Evolutionary conservation across 2,797 vertebrate species (phyloP).

Genomic region (Astyanax mexicanus): DNA sequence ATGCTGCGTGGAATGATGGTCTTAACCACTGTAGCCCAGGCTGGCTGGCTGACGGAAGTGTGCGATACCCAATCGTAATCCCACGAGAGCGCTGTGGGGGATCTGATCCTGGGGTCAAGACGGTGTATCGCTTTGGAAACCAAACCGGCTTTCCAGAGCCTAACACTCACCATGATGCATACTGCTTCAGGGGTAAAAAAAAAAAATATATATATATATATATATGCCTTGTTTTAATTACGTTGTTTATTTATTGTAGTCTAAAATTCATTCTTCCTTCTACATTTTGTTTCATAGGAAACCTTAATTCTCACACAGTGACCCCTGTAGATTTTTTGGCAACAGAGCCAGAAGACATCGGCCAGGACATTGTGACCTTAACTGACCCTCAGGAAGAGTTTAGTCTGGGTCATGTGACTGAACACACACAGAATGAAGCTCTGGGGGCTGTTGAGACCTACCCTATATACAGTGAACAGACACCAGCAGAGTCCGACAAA

Average conservation of each 20-base stretch:
- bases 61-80: conserved; percentile 90
- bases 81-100: conserved; percentile 91
- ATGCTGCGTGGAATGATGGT: conserved; percentile 89
- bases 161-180: conserved; percentile 84
- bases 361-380: conserved; percentile 80
- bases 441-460: conserved; percentile 82
- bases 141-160: conserved; percentile 92
- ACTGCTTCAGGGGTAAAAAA: conserved; percentile 88
- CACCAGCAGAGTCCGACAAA: conserved; percentile 41
- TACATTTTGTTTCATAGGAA: conserved; percentile 52
- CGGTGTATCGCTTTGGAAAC: conserved; percentile 89
- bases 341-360: conserved; percentile 77
- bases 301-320: conserved; percentile 71
- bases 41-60: conserved; percentile 93
- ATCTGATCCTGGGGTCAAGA: conserved; percentile 87
- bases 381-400: conserved; percentile 82
- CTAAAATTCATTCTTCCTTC: conserved; percentile 2
- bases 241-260: background rate
- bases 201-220: conserved; percentile 24
- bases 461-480: conserved; percentile 68
- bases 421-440: conserved; percentile 74
- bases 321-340: conserved; percentile 69
- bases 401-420: conserved; percentile 64
- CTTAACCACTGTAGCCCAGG: conserved; percentile 91
- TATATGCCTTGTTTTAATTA: background rate